These are phyloP conservation scores for Ophiothrix spiculata DNA, from an alignment of 35 echinoderm and acorn worm genomes.

Conservation along the genomic window DNA sequence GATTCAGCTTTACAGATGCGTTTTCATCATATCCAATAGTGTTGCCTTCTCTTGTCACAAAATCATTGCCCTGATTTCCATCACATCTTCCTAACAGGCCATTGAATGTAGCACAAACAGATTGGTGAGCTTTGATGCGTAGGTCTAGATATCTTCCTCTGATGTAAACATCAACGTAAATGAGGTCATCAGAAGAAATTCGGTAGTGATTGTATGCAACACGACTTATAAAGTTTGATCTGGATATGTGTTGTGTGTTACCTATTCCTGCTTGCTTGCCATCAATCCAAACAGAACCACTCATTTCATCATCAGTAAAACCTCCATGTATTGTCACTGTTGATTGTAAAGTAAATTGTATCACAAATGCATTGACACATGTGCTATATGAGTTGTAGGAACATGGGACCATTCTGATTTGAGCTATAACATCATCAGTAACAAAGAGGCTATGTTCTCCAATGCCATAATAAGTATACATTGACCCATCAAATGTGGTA, in stretches of 20 bases:
- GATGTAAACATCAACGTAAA: constrained; percentile 44
- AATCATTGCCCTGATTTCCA: constrained; percentile 56
- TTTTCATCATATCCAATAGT: constrained; percentile 20
- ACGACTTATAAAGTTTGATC: constrained; percentile 22
- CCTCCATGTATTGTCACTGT: constrained; percentile 65
- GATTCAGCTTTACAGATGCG: constrained; percentile 37
- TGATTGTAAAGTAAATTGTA: not conserved
- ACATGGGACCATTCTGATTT: constrained; percentile 64
- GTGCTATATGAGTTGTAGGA: constrained; percentile 17
- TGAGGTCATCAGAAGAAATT: constrained; percentile 1
- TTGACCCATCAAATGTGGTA: constrained; percentile 82
- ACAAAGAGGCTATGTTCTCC: constrained; percentile 59
- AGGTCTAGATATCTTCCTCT: constrained; percentile 69
- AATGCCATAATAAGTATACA: constrained; percentile 58
- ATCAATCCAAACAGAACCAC: constrained; percentile 59
- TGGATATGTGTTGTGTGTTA: not conserved
- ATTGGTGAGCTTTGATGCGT: not conserved
- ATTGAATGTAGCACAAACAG: constrained; percentile 21
- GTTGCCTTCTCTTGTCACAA: constrained; percentile 43
- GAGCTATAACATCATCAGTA: constrained; percentile 23
- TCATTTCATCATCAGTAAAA: constrained; percentile 56
- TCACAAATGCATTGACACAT: constrained; percentile 77
- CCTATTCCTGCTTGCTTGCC: constrained; percentile 17
- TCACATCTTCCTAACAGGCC: constrained; percentile 70
- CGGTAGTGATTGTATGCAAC: constrained; percentile 55